Evolutionary conservation across 2,113 vertebrate species (phyloP), one percentile per base, ranked within the genome.

Genomic region (Vanacampus margaritifer): DNA sequence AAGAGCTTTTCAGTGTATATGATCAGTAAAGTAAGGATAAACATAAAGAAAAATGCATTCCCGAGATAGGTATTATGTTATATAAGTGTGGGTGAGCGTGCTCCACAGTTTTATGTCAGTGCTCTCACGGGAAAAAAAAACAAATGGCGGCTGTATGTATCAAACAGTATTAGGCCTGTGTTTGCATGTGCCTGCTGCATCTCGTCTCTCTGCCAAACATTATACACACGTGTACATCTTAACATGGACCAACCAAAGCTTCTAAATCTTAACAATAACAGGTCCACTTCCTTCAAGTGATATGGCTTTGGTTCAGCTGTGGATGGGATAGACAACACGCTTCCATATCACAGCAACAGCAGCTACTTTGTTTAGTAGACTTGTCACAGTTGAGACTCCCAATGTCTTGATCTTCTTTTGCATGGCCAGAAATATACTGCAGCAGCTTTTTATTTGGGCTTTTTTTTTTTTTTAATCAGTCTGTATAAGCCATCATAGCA

Each of bases 181-280:
- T 80, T 78, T 83, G 59, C 10, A 14, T 59, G 13, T 65, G 37
- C 72, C 62, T 82, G 72, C 60, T 68, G 54, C 67, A 24, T 74
- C 66, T 75, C 65, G 24, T 76, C 45, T 64, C 35, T 71, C 28
- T 11, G 23, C 24, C 48, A 45, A 32, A 59, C 39, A 68, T 37
- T 28, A 16, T 67, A n/a, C 51, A 14, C 43, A 48, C 43, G 43
- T 65, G 11, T 65, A 16, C 63, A n/a, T 64, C 9, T 76, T 35
- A 75, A 36, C 45, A 66, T 61, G 71, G 90, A 89, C 90, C 92
- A 92, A 90, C 91, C 90, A 91, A 80, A 83, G 43, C 2, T 65
- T 80, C 83, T 84, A 36, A 76, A 51, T 76, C 74, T 73, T 88
- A 89, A 88, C 83, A 90, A 89, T 87, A 91, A 89, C 86, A 89